Percentiles rank a stretch among this genome's conserved stretches.
Evolutionary conservation across 2,888 invertebrate genomes (phyloP).

Genomic region (Cryptosula pallasiana): DNA sequence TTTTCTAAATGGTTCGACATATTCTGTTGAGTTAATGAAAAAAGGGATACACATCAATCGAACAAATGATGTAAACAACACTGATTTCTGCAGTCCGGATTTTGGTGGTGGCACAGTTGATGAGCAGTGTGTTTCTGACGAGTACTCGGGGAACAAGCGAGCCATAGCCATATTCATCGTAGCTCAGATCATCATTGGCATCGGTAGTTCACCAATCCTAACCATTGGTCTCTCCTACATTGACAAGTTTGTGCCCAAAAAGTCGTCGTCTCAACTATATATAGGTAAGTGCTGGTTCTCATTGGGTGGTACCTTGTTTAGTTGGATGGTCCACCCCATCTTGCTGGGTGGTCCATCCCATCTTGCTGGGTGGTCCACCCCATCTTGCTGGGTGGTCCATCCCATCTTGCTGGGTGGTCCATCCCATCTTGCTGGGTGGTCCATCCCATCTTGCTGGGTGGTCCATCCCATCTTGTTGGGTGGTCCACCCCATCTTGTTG

Average conservation of each 20-base stretch:
- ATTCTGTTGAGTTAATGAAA: constrained; percentile 13
- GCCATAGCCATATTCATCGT: constrained; percentile 85
- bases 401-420: too few relatives aligned
- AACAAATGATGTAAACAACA: not conserved
- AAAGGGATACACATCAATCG: not conserved
- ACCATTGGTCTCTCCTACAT: constrained; percentile 82
- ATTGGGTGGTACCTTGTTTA: too few relatives aligned
- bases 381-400: too few relatives aligned
- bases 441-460: too few relatives aligned
- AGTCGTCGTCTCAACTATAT: constrained; percentile 88
- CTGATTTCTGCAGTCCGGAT: not conserved
- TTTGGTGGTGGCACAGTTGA: not conserved
- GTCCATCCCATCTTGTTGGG: too few relatives aligned
- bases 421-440: too few relatives aligned
- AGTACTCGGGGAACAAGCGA: constrained; percentile 48
- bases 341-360: too few relatives aligned
- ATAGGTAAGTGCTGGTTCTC: too few relatives aligned
- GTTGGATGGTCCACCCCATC: too few relatives aligned
- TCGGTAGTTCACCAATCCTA: constrained; percentile 87
- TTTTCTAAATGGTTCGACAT: constrained; percentile 56
- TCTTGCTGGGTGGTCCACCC: too few relatives aligned
- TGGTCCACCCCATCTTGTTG: too few relatives aligned
- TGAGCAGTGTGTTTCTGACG: not conserved
- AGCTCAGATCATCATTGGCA: constrained; percentile 83
- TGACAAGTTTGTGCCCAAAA: constrained; percentile 87